Evolutionary conservation across 2,888 invertebrate genomes (phyloP).

Genomic region (Rhopalosiphum nymphaeae): DNA sequence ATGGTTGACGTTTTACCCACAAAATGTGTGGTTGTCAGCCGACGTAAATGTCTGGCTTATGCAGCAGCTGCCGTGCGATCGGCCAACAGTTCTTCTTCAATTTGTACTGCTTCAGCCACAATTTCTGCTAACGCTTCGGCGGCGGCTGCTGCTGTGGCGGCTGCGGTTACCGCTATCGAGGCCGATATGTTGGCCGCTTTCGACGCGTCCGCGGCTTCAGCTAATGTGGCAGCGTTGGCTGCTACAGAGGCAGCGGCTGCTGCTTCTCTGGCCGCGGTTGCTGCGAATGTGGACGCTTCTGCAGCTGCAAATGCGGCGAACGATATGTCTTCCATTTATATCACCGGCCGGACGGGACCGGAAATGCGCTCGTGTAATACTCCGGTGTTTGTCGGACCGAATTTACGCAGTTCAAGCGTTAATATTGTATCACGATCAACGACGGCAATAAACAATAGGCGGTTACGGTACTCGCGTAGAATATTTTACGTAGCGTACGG

Average conservation of each 20-base stretch:
- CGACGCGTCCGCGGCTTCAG: neutral
- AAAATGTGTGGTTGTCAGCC: neutral
- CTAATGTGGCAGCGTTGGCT: neutral
- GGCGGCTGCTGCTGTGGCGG: neutral
- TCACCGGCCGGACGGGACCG: neutral
- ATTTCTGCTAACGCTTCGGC: neutral
- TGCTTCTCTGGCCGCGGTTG: neutral
- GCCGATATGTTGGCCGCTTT: neutral
- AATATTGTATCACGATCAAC: neutral
- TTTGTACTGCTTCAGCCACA: neutral
- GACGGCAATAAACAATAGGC: neutral
- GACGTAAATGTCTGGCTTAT: neutral
- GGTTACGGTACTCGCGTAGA: neutral
- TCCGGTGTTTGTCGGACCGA: neutral
- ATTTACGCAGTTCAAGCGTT: neutral
- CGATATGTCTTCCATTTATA: neutral
- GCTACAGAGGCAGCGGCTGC: neutral
- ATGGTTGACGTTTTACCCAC: neutral
- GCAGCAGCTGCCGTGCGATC: neutral
- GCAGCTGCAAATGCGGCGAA: neutral
- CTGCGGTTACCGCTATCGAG: neutral
- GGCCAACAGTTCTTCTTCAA: neutral
- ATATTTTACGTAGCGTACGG: neutral
- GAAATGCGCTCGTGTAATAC: neutral
- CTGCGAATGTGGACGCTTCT: neutral